Conservation (phyloP, 2,113 vertebrate genomes). For the Eidolon helvum region DNA sequence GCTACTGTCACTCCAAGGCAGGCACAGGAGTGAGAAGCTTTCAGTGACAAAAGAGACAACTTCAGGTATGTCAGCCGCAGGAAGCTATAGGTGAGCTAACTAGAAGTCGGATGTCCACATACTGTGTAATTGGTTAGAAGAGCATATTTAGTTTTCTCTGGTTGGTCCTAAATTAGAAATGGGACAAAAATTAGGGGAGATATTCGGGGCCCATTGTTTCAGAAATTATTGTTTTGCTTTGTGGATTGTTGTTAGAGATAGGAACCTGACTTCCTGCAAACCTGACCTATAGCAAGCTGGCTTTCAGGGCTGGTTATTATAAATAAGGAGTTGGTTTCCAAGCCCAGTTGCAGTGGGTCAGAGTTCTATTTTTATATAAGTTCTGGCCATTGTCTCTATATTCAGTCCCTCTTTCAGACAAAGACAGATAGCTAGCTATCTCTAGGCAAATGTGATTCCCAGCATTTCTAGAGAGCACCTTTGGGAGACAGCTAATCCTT, state of each 20-base stretch:
- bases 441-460: not conserved
- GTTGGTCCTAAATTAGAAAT: not conserved
- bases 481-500: not conserved
- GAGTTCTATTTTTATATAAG: not conserved
- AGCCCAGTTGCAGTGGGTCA: not conserved
- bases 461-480: not conserved
- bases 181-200: not conserved
- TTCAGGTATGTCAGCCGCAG: accelerated
- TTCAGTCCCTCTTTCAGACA: not conserved
- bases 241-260: not conserved
- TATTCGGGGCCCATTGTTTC: not conserved
- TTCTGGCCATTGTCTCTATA: not conserved
- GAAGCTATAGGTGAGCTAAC: accelerated
- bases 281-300: not conserved
- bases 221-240: not conserved
- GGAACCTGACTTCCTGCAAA: not conserved
- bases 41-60: not conserved
- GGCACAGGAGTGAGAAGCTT: not conserved
- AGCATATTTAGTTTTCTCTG: not conserved
- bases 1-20: not conserved
- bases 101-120: not conserved
- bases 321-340: not conserved
- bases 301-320: not conserved
- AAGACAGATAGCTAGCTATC: not conserved
- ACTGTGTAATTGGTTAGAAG: not conserved